phyloP scores from a whole-genome alignment of 2,113 vertebrate genomes.

The Oreotragus oreotragus region DNA sequence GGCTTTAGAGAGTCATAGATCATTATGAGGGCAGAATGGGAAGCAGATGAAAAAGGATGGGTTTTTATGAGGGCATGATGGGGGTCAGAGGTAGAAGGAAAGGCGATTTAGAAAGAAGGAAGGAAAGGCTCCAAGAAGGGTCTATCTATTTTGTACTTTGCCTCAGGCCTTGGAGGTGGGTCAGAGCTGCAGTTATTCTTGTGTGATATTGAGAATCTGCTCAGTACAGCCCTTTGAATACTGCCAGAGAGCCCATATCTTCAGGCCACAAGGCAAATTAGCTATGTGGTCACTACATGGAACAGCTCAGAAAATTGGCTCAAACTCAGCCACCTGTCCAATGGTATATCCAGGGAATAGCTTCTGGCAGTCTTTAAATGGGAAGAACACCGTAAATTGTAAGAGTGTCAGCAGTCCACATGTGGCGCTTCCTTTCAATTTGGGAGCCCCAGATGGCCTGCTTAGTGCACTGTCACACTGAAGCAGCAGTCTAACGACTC shows the following conservation, averaged over 20 bases:
- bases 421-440: not conserved
- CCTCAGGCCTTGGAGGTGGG: not conserved
- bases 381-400: not conserved
- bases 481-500: not conserved
- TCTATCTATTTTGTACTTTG: not conserved
- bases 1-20: not conserved
- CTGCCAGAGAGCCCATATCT: not conserved
- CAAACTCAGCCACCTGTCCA: not conserved
- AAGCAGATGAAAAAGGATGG: not conserved
- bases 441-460: not conserved
- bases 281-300: not conserved
- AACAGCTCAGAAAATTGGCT: constrained; percentile 1
- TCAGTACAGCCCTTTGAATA: not conserved
- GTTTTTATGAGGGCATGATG: not conserved
- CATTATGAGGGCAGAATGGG: not conserved
- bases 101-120: not conserved
- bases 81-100: not conserved
- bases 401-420: not conserved
- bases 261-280: not conserved
- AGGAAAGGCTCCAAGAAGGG: not conserved
- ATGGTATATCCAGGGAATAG: not conserved
- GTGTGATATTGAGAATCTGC: not conserved
- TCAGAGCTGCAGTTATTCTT: not conserved
- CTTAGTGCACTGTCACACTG: not conserved
- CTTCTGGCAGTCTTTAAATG: not conserved